A percentile compares a stretch with the other conserved stretches of the same genome.
phyloP scores from a whole-genome alignment of 64 coral and sea anemone genomes.

The Montipora cactus region DNA sequence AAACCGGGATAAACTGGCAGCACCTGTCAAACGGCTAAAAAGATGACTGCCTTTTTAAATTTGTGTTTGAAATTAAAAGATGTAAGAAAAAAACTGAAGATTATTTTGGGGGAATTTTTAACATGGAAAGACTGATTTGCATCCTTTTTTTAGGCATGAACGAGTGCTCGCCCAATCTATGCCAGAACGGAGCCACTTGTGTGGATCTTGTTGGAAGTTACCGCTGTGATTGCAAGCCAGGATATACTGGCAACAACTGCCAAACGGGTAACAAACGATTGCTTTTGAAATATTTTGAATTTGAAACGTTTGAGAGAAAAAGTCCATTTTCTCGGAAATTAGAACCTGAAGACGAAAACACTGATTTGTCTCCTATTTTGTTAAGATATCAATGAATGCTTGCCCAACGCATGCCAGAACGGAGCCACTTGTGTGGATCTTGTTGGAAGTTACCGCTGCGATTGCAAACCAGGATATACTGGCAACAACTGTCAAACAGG shows the following conservation, averaged over 20 bases:
- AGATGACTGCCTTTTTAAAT: too few species aligned
- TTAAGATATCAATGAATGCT: background rate
- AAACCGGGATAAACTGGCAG: too few species aligned
- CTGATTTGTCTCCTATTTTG: too few species aligned
- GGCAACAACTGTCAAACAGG: background rate
- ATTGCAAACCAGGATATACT: constrained; percentile 18
- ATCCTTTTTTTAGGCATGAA: background rate
- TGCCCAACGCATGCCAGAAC: background rate
- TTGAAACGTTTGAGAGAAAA: too few species aligned
- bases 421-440: constrained; percentile 34
- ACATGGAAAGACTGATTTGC: too few species aligned
- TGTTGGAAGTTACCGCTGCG: constrained; percentile 15
- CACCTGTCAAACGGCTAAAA: too few species aligned
- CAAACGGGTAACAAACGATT: too few species aligned
- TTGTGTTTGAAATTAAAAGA: too few species aligned
- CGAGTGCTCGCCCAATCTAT: background rate
- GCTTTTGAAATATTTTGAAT: background rate
- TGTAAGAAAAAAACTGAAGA: too few species aligned
- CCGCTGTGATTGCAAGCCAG: constrained; percentile 7
- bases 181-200: constrained; percentile 41
- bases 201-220: constrained; percentile 20
- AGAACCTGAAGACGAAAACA: too few species aligned
- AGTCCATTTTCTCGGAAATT: too few species aligned
- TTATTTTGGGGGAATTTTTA: too few species aligned
- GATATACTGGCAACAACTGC: background rate